A percentile compares a stretch with the other conserved stretches of the same genome.
phyloP scores from a whole-genome alignment of 35 echinoderm and acorn worm genomes.

The Eucidaris tribuloides region DNA sequence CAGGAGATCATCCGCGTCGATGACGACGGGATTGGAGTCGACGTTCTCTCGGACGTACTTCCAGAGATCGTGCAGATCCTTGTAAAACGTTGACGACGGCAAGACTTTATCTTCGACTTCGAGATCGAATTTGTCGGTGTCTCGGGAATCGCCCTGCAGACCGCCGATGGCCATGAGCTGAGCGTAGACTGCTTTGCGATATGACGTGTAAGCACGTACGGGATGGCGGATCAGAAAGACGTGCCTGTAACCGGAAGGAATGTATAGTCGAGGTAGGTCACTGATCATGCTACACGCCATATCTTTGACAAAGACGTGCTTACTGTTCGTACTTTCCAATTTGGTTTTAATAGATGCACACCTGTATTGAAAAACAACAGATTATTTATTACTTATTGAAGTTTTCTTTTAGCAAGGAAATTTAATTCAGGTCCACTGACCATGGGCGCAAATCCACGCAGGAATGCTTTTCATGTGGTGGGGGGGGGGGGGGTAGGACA shows the following conservation, averaged over 20 bases:
- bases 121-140: neutral
- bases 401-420: too few relatives aligned
- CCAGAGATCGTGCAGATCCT: neutral
- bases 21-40: constrained; percentile 22
- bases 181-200: neutral
- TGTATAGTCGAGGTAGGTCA: neutral
- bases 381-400: too few relatives aligned
- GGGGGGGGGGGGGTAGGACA: too few relatives aligned
- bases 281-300: neutral
- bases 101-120: neutral
- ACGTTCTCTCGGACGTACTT: constrained; percentile 21
- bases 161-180: neutral
- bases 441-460: too few relatives aligned
- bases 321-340: too few relatives aligned
- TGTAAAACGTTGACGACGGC: neutral
- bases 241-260: constrained; percentile 46
- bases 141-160: neutral
- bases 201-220: constrained; percentile 18
- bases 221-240: constrained; percentile 56
- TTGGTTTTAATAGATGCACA: too few relatives aligned
- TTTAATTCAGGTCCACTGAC: too few relatives aligned
- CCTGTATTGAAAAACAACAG: too few relatives aligned
- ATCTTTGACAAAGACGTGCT: constrained; percentile 2
- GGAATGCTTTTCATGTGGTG: too few relatives aligned
- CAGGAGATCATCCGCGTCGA: constrained; percentile 43